Percentiles rank a stretch among this genome's conserved stretches.
phyloP scores from a whole-genome alignment of 2,797 vertebrate species.

The Liparis tanakae region DNA sequence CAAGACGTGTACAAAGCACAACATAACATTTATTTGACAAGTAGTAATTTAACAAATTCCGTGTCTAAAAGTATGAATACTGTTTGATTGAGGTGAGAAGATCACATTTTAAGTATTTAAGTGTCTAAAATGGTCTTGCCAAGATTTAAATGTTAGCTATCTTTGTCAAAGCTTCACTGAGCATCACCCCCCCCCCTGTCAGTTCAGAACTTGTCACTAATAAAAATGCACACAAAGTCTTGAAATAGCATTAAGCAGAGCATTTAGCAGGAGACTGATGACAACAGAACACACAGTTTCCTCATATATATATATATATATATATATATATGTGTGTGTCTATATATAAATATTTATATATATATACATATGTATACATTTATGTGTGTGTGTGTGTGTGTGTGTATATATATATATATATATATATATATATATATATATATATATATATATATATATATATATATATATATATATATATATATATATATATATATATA shows the following conservation, averaged over 20 bases:
- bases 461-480: too few species aligned
- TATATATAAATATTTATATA: too few species aligned
- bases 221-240: neutral
- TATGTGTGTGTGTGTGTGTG: too few species aligned
- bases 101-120: slow-evolving; percentile 31
- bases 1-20: neutral
- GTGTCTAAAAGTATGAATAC: slow-evolving; percentile 17
- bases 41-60: neutral
- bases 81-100: slow-evolving; percentile 14
- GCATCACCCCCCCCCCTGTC: too few species aligned
- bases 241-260: neutral
- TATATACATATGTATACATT: too few species aligned
- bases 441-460: too few species aligned
- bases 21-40: neutral
- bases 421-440: too few species aligned
- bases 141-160: slow-evolving; percentile 2
- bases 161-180: too few species aligned
- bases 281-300: neutral
- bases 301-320: neutral
- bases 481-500: too few species aligned
- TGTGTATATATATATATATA: too few species aligned
- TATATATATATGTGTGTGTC: too few species aligned
- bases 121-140: slow-evolving; percentile 27
- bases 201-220: too few species aligned
- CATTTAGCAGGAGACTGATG: neutral